Conservation (phyloP, 2,113 vertebrate genomes). For the Origma solitaria region DNA sequence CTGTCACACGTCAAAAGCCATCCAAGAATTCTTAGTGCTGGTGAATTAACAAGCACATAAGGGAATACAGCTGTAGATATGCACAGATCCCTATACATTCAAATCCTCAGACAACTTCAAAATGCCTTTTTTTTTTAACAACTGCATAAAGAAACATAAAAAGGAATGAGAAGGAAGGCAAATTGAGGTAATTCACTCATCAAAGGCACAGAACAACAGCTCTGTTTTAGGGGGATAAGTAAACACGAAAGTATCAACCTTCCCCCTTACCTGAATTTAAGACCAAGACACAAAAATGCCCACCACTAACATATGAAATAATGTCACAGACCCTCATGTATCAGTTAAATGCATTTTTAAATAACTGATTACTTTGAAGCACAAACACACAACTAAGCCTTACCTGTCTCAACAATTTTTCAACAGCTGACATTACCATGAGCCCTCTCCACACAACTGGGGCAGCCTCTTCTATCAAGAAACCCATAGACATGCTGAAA, state of each 20-base stretch:
- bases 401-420: constrained; percentile 91
- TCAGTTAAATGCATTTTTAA: background rate
- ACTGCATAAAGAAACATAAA: background rate
- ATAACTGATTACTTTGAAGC: background rate
- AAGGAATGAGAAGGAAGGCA: background rate
- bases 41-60: constrained; percentile 27
- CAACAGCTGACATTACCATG: constrained; percentile 97
- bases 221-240: background rate
- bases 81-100: background rate
- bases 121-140: background rate
- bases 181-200: background rate
- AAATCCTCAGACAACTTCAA: background rate
- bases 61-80: background rate
- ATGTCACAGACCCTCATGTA: background rate
- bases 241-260: background rate
- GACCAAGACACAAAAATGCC: background rate
- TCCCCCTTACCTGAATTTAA: background rate
- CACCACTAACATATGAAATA: background rate
- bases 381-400: constrained; percentile 17
- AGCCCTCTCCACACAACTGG: constrained; percentile 93
- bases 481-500: constrained; percentile 97
- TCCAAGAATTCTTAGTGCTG: background rate
- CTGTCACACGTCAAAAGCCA: background rate
- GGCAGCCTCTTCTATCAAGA: constrained; percentile 87
- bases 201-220: background rate